A percentile compares a stretch with the other conserved stretches of the same genome.
These are phyloP conservation scores for Limonius californicus DNA, from an alignment of 1,140 invertebrate genomes.

Conservation along the genomic window DNA sequence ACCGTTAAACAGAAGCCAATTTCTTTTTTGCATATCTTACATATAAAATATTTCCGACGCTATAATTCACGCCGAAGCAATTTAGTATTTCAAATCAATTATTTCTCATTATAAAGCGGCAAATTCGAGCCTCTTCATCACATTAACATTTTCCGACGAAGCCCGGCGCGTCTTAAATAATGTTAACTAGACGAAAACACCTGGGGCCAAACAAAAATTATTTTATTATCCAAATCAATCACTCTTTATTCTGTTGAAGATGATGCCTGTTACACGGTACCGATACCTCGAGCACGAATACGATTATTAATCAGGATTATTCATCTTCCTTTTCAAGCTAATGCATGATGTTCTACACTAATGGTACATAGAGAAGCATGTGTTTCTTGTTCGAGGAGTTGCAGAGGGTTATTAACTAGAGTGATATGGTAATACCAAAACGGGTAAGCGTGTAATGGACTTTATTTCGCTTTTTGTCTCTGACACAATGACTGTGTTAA, in stretches of 20 bases:
- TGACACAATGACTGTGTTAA: no score
- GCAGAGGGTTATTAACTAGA: neutral
- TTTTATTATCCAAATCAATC: slow-evolving; percentile 12
- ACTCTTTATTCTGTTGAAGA: slow-evolving; percentile 10
- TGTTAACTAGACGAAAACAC: slow-evolving; percentile 8
- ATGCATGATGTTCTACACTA: slow-evolving; percentile 6
- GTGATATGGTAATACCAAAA: neutral
- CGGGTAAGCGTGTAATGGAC: neutral
- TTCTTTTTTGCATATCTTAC: no score
- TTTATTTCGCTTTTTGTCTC: neutral
- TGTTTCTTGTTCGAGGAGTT: neutral
- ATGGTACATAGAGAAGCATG: slow-evolving; percentile 2
- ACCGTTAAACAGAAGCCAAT: no score
- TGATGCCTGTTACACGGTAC: slow-evolving; percentile 9
- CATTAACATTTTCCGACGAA: slow-evolving; percentile 1
- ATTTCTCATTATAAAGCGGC: slow-evolving; percentile 11
- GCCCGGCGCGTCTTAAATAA: neutral
- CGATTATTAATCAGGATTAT: slow-evolving; percentile 12
- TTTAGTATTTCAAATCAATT: neutral
- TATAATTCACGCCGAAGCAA: no score
- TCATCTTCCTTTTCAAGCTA: slow-evolving; percentile 13
- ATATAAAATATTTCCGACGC: no score
- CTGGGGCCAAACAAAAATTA: slow-evolving; percentile 8
- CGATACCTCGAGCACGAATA: neutral
- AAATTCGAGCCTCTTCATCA: slow-evolving; percentile 8